Evolutionary conservation across 2,797 vertebrate species (phyloP).

Genomic region (Anomalospiza imberbis): DNA sequence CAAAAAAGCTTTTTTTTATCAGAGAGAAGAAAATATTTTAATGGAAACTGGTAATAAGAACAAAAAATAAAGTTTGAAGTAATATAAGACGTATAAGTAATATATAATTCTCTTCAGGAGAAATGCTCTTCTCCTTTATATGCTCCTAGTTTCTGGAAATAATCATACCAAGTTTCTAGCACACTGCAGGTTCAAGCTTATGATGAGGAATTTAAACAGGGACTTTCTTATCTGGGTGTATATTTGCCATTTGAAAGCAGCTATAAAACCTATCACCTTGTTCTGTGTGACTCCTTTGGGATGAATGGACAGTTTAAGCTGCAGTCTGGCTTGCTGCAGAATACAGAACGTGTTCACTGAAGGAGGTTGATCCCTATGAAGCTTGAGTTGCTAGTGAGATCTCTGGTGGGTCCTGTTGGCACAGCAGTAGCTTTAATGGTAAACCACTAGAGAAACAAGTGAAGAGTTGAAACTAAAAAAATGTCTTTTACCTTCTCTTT

Average conservation of each 20-base stretch:
- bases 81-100: not conserved
- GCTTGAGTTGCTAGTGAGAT: not conserved
- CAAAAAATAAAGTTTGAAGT: not conserved
- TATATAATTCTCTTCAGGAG: not conserved
- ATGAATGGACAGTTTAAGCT: not conserved
- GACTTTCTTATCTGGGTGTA: not conserved
- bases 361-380: not conserved
- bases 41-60: not conserved
- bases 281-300: not conserved
- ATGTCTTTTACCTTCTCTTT: not conserved
- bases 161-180: not conserved
- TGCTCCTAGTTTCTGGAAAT: not conserved
- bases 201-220: not conserved
- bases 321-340: not conserved
- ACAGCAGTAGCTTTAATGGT: not conserved
- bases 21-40: not conserved
- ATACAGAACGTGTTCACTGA: not conserved
- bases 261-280: not conserved
- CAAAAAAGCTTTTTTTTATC: not conserved
- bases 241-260: not conserved
- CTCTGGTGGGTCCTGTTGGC: not conserved
- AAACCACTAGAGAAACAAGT: not conserved
- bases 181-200: not conserved
- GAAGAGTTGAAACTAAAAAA: not conserved
- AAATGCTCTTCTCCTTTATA: not conserved